Percentiles rank a stretch among this genome's conserved stretches.
phyloP scores from a whole-genome alignment of 2,888 invertebrate genomes.

The Diplolepis rosae region DNA sequence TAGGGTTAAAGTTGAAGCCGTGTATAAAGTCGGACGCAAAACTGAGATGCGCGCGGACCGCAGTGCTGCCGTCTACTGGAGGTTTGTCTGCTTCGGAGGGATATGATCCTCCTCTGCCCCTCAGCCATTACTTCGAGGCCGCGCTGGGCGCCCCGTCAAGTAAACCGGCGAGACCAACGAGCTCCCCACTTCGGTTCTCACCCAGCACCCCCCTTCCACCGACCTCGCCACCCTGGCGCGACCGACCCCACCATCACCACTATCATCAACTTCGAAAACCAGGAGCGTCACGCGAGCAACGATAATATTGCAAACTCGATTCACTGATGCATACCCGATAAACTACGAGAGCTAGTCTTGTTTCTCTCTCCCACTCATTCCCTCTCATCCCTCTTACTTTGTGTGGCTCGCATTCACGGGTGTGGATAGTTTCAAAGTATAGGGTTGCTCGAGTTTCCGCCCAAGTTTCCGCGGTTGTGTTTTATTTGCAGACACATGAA shows the following conservation, averaged over 20 bases:
- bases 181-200: slow-evolving; percentile 38
- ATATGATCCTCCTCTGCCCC: slow-evolving; percentile 66
- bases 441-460: slow-evolving; percentile 23
- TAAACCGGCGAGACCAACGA: slow-evolving; percentile 35
- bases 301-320: slow-evolving; percentile 59
- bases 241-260: slow-evolving; percentile 41
- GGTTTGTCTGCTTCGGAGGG: slow-evolving; percentile 54
- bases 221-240: slow-evolving; percentile 42
- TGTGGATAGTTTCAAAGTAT: not conserved
- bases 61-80: slow-evolving; percentile 74
- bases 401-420: slow-evolving; percentile 23
- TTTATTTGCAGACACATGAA: not conserved
- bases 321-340: slow-evolving; percentile 58
- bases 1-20: slow-evolving; percentile 36
- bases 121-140: slow-evolving; percentile 58
- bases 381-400: not conserved
- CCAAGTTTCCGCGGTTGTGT: not conserved
- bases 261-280: slow-evolving; percentile 52
- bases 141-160: slow-evolving; percentile 41
- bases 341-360: slow-evolving; percentile 44
- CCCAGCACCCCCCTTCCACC: slow-evolving; percentile 50
- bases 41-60: slow-evolving; percentile 71
- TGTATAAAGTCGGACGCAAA: slow-evolving; percentile 54
- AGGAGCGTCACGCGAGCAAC: slow-evolving; percentile 60
- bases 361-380: slow-evolving; percentile 37